phyloP scores from a whole-genome alignment of 2,113 vertebrate genomes.

The Anhinga anhinga region DNA sequence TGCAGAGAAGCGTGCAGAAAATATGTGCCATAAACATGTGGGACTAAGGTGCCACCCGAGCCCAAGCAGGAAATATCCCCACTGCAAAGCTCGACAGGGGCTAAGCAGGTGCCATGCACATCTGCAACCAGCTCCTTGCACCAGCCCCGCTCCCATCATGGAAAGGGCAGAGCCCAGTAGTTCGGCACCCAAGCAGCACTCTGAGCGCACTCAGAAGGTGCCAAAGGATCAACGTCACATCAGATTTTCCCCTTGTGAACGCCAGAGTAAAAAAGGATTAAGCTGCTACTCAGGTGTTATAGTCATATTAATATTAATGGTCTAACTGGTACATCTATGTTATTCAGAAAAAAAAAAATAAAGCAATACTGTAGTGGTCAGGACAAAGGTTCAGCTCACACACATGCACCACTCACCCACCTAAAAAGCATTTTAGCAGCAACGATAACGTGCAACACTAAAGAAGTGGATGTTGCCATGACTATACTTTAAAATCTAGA shows the following conservation, averaged over 20 bases:
- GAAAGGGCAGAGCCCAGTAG: not conserved
- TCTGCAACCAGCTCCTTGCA: not conserved
- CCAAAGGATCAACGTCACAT: not conserved
- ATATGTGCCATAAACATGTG: rapidly evolving
- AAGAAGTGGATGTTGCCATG: not conserved
- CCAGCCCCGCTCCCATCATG: not conserved
- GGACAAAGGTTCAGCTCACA: not conserved
- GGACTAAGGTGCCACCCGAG: not conserved
- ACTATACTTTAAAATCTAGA: not conserved
- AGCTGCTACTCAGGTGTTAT: not conserved
- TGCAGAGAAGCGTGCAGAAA: not conserved
- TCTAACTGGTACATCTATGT: not conserved
- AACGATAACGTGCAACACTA: not conserved
- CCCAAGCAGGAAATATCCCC: not conserved
- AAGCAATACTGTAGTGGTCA: no score
- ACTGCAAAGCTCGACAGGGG: not conserved
- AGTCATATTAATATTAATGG: no score
- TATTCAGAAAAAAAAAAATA: no score
- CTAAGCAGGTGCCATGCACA: rapidly evolving
- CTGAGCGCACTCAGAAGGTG: no score
- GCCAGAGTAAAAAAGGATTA: not conserved
- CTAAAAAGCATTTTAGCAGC: not conserved
- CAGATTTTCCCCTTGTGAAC: not conserved
- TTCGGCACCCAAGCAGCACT: not conserved
- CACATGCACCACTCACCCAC: no score